Conservation (phyloP, 2,888 invertebrate species). For the Drosophila melanosoma region DNA sequence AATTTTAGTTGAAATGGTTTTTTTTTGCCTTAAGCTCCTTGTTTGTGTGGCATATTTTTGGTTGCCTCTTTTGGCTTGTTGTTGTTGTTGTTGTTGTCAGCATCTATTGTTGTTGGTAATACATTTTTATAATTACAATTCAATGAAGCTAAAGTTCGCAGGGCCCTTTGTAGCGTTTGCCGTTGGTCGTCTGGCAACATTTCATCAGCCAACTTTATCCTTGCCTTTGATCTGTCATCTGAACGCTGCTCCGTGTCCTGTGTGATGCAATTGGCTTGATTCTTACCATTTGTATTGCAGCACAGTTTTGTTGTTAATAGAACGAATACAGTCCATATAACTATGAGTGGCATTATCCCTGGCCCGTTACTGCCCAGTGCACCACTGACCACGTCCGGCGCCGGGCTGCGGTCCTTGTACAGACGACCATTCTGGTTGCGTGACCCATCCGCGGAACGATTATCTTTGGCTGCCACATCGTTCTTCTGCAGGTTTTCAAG, state of each 20-base stretch:
- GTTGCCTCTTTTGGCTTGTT: constrained; percentile 29
- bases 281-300: constrained; percentile 19
- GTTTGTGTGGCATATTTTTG: constrained; percentile 10
- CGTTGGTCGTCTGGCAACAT: background rate
- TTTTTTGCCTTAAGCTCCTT: background rate
- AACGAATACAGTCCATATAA: constrained; percentile 67
- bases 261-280: background rate
- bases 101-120: constrained; percentile 27
- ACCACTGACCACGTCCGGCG: constrained; percentile 70
- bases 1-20: background rate
- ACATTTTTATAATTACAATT: constrained; percentile 63
- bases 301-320: constrained; percentile 49
- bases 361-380: constrained; percentile 24
- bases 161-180: constrained; percentile 27
- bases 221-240: constrained; percentile 23
- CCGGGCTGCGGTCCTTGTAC: constrained; percentile 82
- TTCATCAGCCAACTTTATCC: constrained; percentile 12
- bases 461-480: constrained; percentile 83
- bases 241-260: background rate
- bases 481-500: constrained; percentile 70
- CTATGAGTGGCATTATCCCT: constrained; percentile 57
- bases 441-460: constrained; percentile 83
- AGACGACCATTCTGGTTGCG: constrained; percentile 84
- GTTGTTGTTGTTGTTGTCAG: constrained; percentile 4
- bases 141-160: constrained; percentile 73